Evolutionary conservation across 2,113 vertebrate species (phyloP).

Genomic region (Antigone vipio): DNA sequence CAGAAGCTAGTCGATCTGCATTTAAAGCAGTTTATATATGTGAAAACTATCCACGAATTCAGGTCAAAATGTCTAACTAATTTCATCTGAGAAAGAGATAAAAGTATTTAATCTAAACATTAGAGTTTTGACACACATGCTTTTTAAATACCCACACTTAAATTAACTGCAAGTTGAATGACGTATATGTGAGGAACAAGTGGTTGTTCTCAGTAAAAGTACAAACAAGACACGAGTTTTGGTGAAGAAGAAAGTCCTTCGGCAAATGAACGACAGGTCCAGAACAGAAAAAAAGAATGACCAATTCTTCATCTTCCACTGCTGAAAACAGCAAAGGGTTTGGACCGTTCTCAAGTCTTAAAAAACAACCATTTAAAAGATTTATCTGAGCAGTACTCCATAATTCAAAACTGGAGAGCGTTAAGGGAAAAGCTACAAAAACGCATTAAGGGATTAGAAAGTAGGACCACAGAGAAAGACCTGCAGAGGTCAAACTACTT

Average conservation of each 20-base stretch:
- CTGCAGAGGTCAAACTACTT: background rate
- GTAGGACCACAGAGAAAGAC: background rate
- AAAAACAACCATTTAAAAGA: background rate
- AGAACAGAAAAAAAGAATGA: background rate
- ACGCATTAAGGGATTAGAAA: background rate
- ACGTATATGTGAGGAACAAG: too few relatives aligned
- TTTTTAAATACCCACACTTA: background rate
- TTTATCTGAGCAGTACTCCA: background rate
- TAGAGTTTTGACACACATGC: background rate
- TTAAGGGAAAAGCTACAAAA: background rate
- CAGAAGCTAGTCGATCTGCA: background rate
- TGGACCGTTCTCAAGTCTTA: background rate
- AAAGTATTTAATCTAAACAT: background rate
- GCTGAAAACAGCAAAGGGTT: background rate
- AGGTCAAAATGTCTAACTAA: background rate
- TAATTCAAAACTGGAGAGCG: background rate
- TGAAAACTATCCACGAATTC: background rate
- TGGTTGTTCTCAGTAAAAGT: rapidly evolving
- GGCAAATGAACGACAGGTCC: background rate
- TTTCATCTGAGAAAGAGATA: background rate
- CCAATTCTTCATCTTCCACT: background rate
- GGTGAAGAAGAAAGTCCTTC: background rate
- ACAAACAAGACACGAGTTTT: background rate
- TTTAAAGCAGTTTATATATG: background rate
- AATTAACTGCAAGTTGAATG: background rate